Percentiles rank a stretch among this genome's conserved stretches.
Evolutionary conservation across 2,888 invertebrate species (phyloP).

Genomic region (Peribatodes rhomboidaria): DNA sequence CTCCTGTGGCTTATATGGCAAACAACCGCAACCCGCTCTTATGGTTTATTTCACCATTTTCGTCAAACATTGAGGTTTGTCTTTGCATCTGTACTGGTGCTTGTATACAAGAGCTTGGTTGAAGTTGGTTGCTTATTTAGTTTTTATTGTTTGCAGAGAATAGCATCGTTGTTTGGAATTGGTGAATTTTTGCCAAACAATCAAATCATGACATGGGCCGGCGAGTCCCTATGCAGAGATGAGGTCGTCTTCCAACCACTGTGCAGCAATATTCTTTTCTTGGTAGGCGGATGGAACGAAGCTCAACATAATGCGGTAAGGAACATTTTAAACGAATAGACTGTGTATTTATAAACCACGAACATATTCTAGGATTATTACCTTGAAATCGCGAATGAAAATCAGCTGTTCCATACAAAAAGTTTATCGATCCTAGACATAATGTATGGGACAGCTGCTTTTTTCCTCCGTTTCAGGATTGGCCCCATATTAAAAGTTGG

Average conservation of each 20-base stretch:
- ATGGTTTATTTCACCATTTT: slow-evolving; percentile 71
- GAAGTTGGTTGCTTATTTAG: too few relatives aligned
- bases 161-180: slow-evolving; percentile 78
- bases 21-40: slow-evolving; percentile 84
- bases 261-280: slow-evolving; percentile 89
- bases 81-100: too few relatives aligned
- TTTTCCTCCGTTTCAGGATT: too few relatives aligned
- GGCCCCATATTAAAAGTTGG: too few relatives aligned
- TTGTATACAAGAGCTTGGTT: not conserved
- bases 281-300: slow-evolving; percentile 88
- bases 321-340: not conserved
- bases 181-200: slow-evolving; percentile 89
- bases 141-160: slow-evolving; percentile 59
- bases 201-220: slow-evolving; percentile 80
- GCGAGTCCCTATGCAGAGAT: slow-evolving; percentile 84
- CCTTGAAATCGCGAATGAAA: too few relatives aligned
- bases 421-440: too few relatives aligned
- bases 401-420: too few relatives aligned
- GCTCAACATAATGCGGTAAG: slow-evolving; percentile 78
- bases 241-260: slow-evolving; percentile 84
- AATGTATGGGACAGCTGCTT: too few relatives aligned
- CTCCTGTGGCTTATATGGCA: slow-evolving; percentile 89
- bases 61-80: slow-evolving; percentile 75
- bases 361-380: too few relatives aligned
- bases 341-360: too few relatives aligned